Percentiles rank a stretch among this genome's conserved stretches.
Evolutionary conservation across 2,888 invertebrate species (phyloP).

Genomic region (Chrysolina haemoptera): DNA sequence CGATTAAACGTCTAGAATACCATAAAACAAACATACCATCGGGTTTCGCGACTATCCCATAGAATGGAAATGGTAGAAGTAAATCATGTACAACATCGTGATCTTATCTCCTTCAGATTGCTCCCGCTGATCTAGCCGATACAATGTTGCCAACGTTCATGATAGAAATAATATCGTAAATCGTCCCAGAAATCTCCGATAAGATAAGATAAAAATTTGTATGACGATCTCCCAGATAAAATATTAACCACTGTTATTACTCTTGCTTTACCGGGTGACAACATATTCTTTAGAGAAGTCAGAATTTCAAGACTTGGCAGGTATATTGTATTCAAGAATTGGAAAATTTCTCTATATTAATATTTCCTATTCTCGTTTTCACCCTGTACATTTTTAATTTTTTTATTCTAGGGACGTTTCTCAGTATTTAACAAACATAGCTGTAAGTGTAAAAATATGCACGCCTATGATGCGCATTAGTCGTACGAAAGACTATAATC

Average conservation of each 20-base stretch:
- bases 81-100: conserved; percentile 48
- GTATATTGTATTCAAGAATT: no score
- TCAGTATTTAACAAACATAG: no score
- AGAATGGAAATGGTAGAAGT: conserved; percentile 46
- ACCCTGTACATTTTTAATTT: no score
- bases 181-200: neutral
- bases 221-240: neutral
- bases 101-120: conserved; percentile 41
- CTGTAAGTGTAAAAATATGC: no score
- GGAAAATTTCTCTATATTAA: no score
- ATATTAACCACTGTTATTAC: neutral
- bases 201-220: neutral
- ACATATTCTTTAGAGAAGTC: no score
- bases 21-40: conserved; percentile 36
- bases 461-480: no score
- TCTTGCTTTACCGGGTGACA: no score
- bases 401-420: no score
- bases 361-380: no score
- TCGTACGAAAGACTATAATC: no score
- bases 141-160: conserved; percentile 6
- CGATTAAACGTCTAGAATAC: conserved; percentile 42
- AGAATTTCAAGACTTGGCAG: no score
- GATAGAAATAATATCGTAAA: neutral
- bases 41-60: conserved; percentile 37
- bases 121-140: conserved; percentile 41